These are phyloP conservation scores for Petrophora chlorosata DNA, from an alignment of 2,888 invertebrate species.

Conservation along the genomic window DNA sequence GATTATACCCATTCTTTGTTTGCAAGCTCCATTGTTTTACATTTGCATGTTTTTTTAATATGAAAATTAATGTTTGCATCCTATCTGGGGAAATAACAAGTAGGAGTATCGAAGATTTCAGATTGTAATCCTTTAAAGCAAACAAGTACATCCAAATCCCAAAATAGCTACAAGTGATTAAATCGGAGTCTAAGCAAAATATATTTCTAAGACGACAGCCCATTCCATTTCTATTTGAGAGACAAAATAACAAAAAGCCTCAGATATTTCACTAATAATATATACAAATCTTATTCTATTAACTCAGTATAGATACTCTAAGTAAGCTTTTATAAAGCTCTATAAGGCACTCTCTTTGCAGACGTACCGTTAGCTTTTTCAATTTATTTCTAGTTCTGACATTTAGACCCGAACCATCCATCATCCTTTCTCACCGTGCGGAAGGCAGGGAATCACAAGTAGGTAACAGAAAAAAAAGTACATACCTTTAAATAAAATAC, in stretches of 20 bases:
- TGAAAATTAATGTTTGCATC: not conserved
- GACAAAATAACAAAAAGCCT: too few species aligned
- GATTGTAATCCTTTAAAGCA: too few species aligned
- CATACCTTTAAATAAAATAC: too few species aligned
- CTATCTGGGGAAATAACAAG: not conserved
- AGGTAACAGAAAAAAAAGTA: too few species aligned
- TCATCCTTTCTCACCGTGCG: not conserved
- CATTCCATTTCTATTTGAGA: too few species aligned
- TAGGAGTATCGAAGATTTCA: too few species aligned
- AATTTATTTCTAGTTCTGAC: conserved; percentile 7
- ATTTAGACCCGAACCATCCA: conserved; percentile 4
- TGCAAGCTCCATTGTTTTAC: conserved; percentile 46
- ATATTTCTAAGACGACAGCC: too few species aligned
- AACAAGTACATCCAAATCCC: too few species aligned
- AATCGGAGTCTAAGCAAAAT: too few species aligned
- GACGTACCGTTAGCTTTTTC: not conserved
- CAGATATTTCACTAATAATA: too few species aligned
- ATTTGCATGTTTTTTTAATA: conserved; percentile 25
- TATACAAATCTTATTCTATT: too few species aligned
- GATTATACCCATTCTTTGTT: conserved; percentile 60
- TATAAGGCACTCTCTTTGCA: not conserved
- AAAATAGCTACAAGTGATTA: too few species aligned
- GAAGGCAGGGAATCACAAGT: not conserved
- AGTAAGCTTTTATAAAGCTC: not conserved
- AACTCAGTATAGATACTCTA: not conserved